Conservation (phyloP, 2,888 invertebrate genomes). For the Petrolisthes manimaculis region DNA sequence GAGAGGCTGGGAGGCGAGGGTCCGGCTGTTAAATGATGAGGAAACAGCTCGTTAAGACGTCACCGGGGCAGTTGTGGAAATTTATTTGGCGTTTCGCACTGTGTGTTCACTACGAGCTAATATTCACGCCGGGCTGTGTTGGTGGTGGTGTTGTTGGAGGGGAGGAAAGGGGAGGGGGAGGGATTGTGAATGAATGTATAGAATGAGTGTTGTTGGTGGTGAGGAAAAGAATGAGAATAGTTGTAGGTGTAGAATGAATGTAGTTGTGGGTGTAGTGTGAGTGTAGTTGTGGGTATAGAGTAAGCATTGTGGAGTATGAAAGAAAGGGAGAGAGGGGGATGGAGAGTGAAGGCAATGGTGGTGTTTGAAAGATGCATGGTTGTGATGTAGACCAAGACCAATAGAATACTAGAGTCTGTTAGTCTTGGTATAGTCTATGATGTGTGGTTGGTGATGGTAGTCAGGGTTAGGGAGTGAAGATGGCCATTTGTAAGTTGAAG, state of each 20-base stretch:
- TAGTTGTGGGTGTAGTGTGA: background rate
- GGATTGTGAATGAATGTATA: background rate
- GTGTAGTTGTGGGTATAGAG: background rate
- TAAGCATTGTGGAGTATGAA: background rate
- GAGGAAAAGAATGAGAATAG: background rate
- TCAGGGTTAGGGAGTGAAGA: too few relatives aligned
- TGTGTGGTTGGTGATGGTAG: too few relatives aligned
- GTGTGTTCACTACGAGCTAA: background rate
- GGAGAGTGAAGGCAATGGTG: background rate
- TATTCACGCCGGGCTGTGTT: too few relatives aligned
- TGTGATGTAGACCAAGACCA: too few relatives aligned
- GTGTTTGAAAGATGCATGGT: background rate
- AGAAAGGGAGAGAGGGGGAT: background rate
- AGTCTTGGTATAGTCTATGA: too few relatives aligned
- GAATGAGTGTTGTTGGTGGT: background rate
- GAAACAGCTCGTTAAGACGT: slow-evolving; percentile 14
- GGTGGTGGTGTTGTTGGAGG: background rate
- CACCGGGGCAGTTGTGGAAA: slow-evolving; percentile 20
- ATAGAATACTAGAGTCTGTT: too few relatives aligned
- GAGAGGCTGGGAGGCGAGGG: background rate
- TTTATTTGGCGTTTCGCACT: slow-evolving; percentile 16
- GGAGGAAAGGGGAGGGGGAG: background rate
- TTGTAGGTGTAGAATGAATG: background rate
- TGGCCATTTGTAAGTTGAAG: too few relatives aligned
- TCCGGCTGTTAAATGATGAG: slow-evolving; percentile 21